Evolutionary conservation across 2,113 vertebrate genomes (phyloP), one percentile per base, ranked within the genome.

Genomic region (Colinus virginianus): DNA sequence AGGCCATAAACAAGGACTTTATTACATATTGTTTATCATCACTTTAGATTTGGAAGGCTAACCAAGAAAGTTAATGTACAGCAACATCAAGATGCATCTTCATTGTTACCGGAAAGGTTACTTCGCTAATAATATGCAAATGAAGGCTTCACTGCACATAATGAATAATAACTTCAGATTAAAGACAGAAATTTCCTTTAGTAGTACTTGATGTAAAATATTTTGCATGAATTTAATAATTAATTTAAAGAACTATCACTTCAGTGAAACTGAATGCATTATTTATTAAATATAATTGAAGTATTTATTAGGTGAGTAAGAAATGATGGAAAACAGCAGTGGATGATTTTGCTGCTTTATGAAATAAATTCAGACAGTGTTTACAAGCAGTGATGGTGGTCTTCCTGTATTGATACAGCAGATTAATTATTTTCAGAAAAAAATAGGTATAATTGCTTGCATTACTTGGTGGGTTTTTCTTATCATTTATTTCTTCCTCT

Each of bases 281-380:
- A 98, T 98, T 98, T 98, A 98, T 97, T 98, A 97, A 97, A 96
- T 95, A 96, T 96, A 97, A 98, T 97, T 98, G 97, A 98, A 98
- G 96, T 97, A 97, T 98, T 98, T 98, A 98, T 98, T 98, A 98
- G 93, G 87, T 56, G 48, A 96, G 95, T 96, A 97, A 97, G 97
- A 97, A 97, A 96, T 94, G 97, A 98, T 63, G 92, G 97, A 97
- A 96, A 97, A 94, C 79, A 96, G 85, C 55, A 88, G 90, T 42
- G 53, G 36, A 84, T 87, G 90, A 90, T 84, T 96, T 97, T 91
- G 68, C 42, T 80, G 62, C 95, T 94, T 96, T 96, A 85, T 96
- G 94, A 95, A 97, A 95, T 94, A 96, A 90, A 82, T 85, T 80
- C 58, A 68, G 48, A 58, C 69, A 36, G 6, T 96, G 96, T 97